Evolutionary conservation across 2,113 vertebrate species (phyloP).

Genomic region (Pseudopipra pipra): DNA sequence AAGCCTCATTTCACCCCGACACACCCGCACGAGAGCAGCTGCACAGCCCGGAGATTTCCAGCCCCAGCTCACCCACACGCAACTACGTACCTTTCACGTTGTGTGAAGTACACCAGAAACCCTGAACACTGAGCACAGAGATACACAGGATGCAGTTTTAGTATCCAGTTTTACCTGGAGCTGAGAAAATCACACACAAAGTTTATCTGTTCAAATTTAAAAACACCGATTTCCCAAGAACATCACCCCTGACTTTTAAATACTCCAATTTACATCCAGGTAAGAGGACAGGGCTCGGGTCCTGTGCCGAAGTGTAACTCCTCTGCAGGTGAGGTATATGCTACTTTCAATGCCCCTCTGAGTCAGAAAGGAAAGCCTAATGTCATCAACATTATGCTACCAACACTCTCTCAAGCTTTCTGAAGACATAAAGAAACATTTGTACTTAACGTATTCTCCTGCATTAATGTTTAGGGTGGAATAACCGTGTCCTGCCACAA

Average conservation of each 20-base stretch:
- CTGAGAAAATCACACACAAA: not conserved
- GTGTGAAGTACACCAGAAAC: not conserved
- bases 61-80: not conserved
- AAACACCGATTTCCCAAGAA: not conserved
- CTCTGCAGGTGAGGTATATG: fast-evolving
- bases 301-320: not conserved
- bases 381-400: not conserved
- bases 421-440: not conserved
- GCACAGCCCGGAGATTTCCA: not conserved
- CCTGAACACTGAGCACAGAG: not conserved
- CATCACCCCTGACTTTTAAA: not conserved
- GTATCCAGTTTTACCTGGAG: not conserved
- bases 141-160: not conserved
- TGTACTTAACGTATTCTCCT: not conserved
- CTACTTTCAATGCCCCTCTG: not conserved
- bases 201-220: not conserved
- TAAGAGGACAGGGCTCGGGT: not conserved
- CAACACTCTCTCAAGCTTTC: not conserved
- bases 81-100: fast-evolving
- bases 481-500: not conserved
- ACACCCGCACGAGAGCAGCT: not conserved
- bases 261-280: fast-evolving
- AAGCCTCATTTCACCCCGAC: not conserved
- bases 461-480: not conserved
- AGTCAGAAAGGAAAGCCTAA: not conserved